Evolutionary conservation across 1,140 invertebrate species (phyloP).

Genomic region (Zophobas morio): DNA sequence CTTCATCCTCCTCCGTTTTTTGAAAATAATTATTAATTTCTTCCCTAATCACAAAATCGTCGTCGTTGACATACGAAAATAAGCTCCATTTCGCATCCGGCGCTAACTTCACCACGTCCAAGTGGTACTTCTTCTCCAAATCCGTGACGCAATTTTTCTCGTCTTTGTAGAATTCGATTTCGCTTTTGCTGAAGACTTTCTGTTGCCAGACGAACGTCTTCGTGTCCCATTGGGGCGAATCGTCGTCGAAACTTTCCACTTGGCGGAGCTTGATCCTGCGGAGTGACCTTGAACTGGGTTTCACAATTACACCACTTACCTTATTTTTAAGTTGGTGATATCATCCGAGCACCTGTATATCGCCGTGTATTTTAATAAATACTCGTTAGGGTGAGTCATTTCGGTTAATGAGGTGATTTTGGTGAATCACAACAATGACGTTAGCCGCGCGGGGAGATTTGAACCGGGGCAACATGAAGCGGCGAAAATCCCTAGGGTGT

Average conservation of each 20-base stretch:
- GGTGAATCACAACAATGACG: slow-evolving; percentile 49
- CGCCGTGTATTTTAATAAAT: slow-evolving; percentile 56
- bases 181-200: slow-evolving; percentile 61
- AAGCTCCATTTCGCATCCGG: slow-evolving; percentile 47
- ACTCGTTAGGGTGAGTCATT: slow-evolving; percentile 37
- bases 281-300: slow-evolving; percentile 16
- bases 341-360: slow-evolving; percentile 60
- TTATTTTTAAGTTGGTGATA: slow-evolving; percentile 60
- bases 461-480: neutral
- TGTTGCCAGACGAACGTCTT: slow-evolving; percentile 62
- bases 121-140: slow-evolving; percentile 60
- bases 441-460: slow-evolving; percentile 32
- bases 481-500: neutral
- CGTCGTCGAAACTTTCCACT: slow-evolving; percentile 27
- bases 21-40: slow-evolving; percentile 8
- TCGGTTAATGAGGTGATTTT: neutral
- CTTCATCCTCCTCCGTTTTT: neutral
- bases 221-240: slow-evolving; percentile 41
- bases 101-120: slow-evolving; percentile 50
- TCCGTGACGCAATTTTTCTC: slow-evolving; percentile 63
- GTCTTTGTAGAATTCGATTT: slow-evolving; percentile 59
- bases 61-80: slow-evolving; percentile 58
- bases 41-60: slow-evolving; percentile 53
- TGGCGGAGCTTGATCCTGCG: slow-evolving; percentile 10
- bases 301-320: slow-evolving; percentile 51